Evolutionary conservation across 2,113 vertebrate genomes (phyloP).

Genomic region (human): GRCh38 chr9:105979501-105980000

Average conservation of each 20-base stretch:
- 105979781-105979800: slow-evolving; percentile 82
- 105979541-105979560: slow-evolving; percentile 88
- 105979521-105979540: slow-evolving; percentile 88
- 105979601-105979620: slow-evolving; percentile 83
- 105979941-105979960: not conserved
- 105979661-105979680: slow-evolving; percentile 55
- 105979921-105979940: not conserved
- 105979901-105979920: slow-evolving; percentile 62
- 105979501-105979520: slow-evolving; percentile 86
- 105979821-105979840: slow-evolving; percentile 83
- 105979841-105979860: slow-evolving; percentile 84
- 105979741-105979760: slow-evolving; percentile 77
- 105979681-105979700: slow-evolving; percentile 72
- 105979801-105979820: slow-evolving; percentile 86
- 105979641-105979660: slow-evolving; percentile 43
- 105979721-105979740: not conserved
- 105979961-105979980: not conserved
- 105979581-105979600: slow-evolving; percentile 85
- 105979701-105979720: slow-evolving; percentile 63
- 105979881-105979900: slow-evolving; percentile 69
- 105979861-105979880: slow-evolving; percentile 83
- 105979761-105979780: slow-evolving; percentile 81
- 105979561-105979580: slow-evolving; percentile 88
- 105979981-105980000: not conserved
- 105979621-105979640: slow-evolving; percentile 80